phyloP scores from a whole-genome alignment of 2,113 vertebrate genomes.

The Scolopax mira region DNA sequence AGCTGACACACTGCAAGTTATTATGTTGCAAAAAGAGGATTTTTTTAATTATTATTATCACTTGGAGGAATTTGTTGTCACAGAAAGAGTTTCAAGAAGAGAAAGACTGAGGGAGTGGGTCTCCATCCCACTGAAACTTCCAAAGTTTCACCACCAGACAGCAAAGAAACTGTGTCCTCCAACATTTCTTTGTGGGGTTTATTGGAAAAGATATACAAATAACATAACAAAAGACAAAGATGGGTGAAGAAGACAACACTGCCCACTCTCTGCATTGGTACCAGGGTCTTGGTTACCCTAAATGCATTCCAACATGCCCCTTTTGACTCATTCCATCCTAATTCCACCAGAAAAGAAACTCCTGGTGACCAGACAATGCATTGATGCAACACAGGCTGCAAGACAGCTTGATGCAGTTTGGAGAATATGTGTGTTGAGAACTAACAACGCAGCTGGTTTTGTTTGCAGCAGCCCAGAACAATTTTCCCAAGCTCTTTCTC shows the following conservation, averaged over 20 bases:
- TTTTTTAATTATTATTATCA: neutral
- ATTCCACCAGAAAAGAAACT: neutral
- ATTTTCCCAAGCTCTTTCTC: neutral
- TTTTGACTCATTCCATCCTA: neutral
- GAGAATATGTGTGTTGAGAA: neutral
- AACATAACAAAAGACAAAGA: neutral
- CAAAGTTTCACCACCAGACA: neutral
- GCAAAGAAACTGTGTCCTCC: neutral
- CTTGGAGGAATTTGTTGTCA: neutral
- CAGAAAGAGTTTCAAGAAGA: neutral
- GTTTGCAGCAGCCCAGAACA: neutral
- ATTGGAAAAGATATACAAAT: neutral
- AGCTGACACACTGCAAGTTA: neutral
- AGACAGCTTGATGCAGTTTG: neutral
- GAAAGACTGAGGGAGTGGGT: neutral
- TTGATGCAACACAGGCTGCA: neutral
- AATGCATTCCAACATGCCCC: conserved; percentile 19
- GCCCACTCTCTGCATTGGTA: neutral
- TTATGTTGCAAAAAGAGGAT: neutral
- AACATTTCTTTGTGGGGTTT: neutral
- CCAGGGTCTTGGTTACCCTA: neutral
- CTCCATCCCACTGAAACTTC: neutral
- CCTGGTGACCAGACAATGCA: neutral
- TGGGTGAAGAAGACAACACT: conserved; percentile 22
- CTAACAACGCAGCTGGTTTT: neutral